phyloP scores from a whole-genome alignment of 2,797 vertebrate genomes.

The Synaphobranchus kaupii region DNA sequence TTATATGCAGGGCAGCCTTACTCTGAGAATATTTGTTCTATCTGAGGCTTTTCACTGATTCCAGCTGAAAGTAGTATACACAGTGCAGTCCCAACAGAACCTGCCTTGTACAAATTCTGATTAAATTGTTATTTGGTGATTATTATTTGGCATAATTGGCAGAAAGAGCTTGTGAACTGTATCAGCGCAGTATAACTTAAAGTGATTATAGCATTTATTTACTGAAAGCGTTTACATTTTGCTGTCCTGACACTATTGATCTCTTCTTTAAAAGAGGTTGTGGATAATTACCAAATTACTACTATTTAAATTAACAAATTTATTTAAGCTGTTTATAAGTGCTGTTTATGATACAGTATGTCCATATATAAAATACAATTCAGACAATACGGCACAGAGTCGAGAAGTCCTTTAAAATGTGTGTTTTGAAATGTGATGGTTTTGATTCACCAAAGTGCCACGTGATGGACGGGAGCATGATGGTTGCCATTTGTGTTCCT shows the following conservation, averaged over 20 bases:
- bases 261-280: too few species aligned
- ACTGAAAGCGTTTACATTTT: neutral
- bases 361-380: neutral
- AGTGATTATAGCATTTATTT: neutral
- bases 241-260: too few species aligned
- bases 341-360: neutral
- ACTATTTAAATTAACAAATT: too few species aligned
- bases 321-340: too few species aligned
- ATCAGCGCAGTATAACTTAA: neutral
- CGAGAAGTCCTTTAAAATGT: neutral
- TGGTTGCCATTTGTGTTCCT: neutral
- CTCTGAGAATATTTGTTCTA: neutral
- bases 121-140: neutral
- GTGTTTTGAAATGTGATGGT: neutral
- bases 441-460: neutral
- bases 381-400: neutral
- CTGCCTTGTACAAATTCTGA: neutral
- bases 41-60: neutral
- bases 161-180: neutral
- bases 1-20: neutral
- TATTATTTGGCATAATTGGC: neutral
- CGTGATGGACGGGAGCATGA: neutral
- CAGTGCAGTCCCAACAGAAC: neutral
- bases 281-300: too few species aligned
- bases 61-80: neutral